phyloP scores from a whole-genome alignment of 1,140 invertebrate genomes.

The Drosophila rhopaloa region DNA sequence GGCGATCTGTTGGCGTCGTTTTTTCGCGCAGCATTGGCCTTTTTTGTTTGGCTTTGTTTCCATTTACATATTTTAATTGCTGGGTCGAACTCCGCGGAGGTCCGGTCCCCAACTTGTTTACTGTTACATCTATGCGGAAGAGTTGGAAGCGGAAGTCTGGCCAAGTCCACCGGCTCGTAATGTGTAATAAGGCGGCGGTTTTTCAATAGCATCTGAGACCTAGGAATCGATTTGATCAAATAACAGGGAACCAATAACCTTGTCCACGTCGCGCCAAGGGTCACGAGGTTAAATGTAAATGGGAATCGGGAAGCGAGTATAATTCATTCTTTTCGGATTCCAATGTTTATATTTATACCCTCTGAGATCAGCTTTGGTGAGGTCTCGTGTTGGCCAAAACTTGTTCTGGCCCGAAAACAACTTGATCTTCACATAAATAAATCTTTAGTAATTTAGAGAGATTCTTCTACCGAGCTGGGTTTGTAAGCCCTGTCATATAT shows the following conservation, averaged over 20 bases:
- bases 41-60: constrained; percentile 69
- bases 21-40: constrained; percentile 78
- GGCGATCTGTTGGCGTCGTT: constrained; percentile 17
- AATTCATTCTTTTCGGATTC: constrained; percentile 21
- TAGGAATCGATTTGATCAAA: background rate
- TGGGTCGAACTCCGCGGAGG: constrained; percentile 4
- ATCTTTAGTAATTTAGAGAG: background rate
- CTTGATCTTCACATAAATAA: constrained; percentile 37
- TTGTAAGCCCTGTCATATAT: background rate
- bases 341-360: constrained; percentile 21
- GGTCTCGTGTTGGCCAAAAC: constrained; percentile 39
- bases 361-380: constrained; percentile 28
- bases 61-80: constrained; percentile 78
- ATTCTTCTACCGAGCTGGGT: constrained; percentile 6
- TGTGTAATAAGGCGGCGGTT: constrained; percentile 37
- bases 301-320: constrained; percentile 1
- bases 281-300: constrained; percentile 46
- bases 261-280: constrained; percentile 15
- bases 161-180: constrained; percentile 9
- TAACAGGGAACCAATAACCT: constrained; percentile 11
- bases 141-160: constrained; percentile 51
- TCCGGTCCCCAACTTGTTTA: constrained; percentile 48
- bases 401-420: constrained; percentile 21
- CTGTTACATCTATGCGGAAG: constrained; percentile 76
- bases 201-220: background rate